These are phyloP conservation scores for Trachymyrmex septentrionalis DNA, from an alignment of 1,140 invertebrate species.

Conservation along the genomic window DNA sequence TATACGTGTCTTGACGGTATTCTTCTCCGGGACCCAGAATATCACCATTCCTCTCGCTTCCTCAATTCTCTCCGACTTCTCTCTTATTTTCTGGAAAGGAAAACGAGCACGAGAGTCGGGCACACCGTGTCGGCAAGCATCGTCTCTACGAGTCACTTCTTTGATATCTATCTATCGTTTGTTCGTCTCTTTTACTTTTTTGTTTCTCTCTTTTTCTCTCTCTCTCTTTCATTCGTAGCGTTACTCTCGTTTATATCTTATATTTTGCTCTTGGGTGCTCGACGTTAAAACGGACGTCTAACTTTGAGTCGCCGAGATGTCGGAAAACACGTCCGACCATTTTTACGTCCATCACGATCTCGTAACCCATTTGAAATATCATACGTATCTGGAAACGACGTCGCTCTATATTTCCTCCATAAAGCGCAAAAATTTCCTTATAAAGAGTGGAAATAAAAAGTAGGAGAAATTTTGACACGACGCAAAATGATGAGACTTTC, in stretches of 20 bases:
- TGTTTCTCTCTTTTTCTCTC: neutral
- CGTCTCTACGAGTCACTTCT: slow-evolving; percentile 51
- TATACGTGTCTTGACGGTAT: neutral
- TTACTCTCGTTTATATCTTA: slow-evolving; percentile 15
- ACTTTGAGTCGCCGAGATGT: slow-evolving; percentile 37
- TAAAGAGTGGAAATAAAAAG: slow-evolving; percentile 8
- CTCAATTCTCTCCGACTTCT: slow-evolving; percentile 45
- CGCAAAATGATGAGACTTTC: neutral
- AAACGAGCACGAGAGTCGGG: slow-evolving; percentile 49
- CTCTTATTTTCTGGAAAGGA: slow-evolving; percentile 53
- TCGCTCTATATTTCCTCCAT: neutral
- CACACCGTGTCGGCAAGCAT: slow-evolving; percentile 37
- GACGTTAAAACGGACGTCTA: slow-evolving; percentile 49
- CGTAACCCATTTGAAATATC: slow-evolving; percentile 39
- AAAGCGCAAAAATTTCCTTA: neutral
- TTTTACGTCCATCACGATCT: slow-evolving; percentile 46
- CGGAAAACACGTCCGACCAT: slow-evolving; percentile 49
- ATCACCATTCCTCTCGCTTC: slow-evolving; percentile 44
- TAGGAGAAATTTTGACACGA: slow-evolving; percentile 4
- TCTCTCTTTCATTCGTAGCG: neutral
- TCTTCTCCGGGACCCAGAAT: slow-evolving; percentile 43
- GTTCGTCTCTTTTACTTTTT: slow-evolving; percentile 43
- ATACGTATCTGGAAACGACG: slow-evolving; percentile 13
- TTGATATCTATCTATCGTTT: slow-evolving; percentile 64
- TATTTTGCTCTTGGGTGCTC: slow-evolving; percentile 36